phyloP scores from a whole-genome alignment of 2,888 invertebrate genomes.

The Spatulosminthurus flaviceps region DNA sequence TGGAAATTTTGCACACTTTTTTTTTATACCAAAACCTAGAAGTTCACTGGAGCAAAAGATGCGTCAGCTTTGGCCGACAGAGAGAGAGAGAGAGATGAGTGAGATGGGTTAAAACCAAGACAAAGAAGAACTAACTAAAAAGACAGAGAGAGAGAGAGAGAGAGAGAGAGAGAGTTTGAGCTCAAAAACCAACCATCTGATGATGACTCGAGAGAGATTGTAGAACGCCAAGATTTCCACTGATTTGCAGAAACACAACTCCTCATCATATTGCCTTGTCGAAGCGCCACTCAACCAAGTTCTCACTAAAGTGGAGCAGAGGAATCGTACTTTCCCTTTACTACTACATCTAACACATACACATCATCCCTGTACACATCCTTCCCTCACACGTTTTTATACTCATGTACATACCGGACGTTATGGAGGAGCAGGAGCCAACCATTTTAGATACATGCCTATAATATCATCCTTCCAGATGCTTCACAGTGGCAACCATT shows the following conservation, averaged over 20 bases:
- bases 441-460: no score
- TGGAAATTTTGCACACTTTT: conserved; percentile 9
- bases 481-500: background rate
- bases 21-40: conserved; percentile 16
- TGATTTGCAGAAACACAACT: conserved; percentile 36
- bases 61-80: conserved; percentile 34
- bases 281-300: conserved; percentile 16
- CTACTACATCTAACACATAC: background rate
- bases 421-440: no score
- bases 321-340: background rate
- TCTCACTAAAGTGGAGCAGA: background rate
- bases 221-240: conserved; percentile 39
- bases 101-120: conserved; percentile 26
- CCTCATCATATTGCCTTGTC: conserved; percentile 27
- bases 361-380: background rate
- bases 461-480: background rate
- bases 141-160: no score
- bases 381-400: background rate
- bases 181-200: conserved; percentile 44
- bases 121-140: conserved; percentile 33
- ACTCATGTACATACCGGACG: no score
- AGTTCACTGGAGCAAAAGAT: conserved; percentile 25
- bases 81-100: conserved; percentile 26
- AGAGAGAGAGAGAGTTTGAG: background rate
- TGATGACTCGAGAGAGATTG: conserved; percentile 40